A percentile compares a stretch with the other conserved stretches of the same genome.
Conservation (phyloP, 2,113 vertebrate genomes). For the Columba livia region DNA sequence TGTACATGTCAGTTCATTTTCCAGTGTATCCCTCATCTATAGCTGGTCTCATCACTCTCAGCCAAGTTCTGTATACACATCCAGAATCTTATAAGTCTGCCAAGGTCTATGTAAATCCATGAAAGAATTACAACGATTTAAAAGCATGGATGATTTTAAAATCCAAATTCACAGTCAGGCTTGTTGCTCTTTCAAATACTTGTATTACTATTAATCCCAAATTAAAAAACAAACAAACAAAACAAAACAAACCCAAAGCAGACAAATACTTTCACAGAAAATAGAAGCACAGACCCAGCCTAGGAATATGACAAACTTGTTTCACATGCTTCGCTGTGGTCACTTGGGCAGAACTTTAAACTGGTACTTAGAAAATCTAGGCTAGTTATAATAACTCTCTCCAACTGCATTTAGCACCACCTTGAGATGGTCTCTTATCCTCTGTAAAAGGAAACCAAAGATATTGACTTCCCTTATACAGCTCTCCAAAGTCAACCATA, state of each 20-base stretch:
- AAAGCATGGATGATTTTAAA: not conserved
- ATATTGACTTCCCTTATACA: rapidly evolving
- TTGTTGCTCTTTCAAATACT: not conserved
- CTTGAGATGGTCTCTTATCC: not conserved
- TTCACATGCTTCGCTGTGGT: not conserved
- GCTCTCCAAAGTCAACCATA: not conserved
- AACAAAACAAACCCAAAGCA: not conserved
- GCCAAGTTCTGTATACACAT: not conserved
- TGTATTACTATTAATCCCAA: not conserved
- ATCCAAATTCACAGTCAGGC: not conserved
- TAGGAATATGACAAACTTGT: not conserved
- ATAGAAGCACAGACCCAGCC: not conserved
- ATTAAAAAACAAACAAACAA: rapidly evolving
- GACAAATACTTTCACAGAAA: not conserved
- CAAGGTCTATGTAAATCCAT: not conserved
- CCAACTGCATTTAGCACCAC: not conserved
- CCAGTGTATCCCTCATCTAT: not conserved
- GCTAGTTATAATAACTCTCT: not conserved
- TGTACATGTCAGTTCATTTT: not conserved
- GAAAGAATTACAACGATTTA: not conserved
- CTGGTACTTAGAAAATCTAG: not conserved
- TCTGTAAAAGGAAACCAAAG: not conserved
- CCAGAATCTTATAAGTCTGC: not conserved
- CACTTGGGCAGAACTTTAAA: not conserved
- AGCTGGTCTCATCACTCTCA: not conserved